A percentile compares a stretch with the other conserved stretches of the same genome.
Conservation (phyloP, 1,140 invertebrate genomes). For the Drosophila triauraria region DNA sequence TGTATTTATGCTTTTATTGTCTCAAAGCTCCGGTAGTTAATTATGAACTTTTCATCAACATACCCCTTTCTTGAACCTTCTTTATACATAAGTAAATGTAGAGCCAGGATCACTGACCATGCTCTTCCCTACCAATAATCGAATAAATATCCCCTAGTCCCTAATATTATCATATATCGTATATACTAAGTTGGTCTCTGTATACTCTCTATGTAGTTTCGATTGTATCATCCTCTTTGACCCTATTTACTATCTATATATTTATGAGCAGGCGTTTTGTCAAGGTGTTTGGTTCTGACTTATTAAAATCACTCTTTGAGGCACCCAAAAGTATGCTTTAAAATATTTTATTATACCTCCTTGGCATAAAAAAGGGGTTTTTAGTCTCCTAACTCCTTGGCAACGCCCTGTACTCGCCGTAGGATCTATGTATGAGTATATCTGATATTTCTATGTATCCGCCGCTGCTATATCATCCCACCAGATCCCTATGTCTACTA, state of each 20-base stretch:
- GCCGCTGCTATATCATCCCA: constrained; percentile 7
- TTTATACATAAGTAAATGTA: constrained; percentile 1
- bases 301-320: too few relatives aligned
- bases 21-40: constrained; percentile 61
- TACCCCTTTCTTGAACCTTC: neutral
- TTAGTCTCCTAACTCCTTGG: neutral
- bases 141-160: neutral
- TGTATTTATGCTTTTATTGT: constrained; percentile 30
- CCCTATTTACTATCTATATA: neutral
- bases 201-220: constrained; percentile 29
- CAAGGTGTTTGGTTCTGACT: neutral
- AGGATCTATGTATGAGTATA: constrained; percentile 13
- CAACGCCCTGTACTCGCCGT: constrained; percentile 9
- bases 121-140: neutral
- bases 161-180: neutral
- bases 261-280: constrained; percentile 9
- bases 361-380: neutral
- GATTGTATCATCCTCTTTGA: constrained; percentile 9
- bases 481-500: constrained; percentile 16
- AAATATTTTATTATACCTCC: too few relatives aligned
- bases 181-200: constrained; percentile 11
- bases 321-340: too few relatives aligned
- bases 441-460: constrained; percentile 13
- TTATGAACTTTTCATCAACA: constrained; percentile 66
- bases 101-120: neutral